Evolutionary conservation across 53 echinoderm and acorn worm genomes (phyloP).

Genomic region (Echinarachnius parma): DNA sequence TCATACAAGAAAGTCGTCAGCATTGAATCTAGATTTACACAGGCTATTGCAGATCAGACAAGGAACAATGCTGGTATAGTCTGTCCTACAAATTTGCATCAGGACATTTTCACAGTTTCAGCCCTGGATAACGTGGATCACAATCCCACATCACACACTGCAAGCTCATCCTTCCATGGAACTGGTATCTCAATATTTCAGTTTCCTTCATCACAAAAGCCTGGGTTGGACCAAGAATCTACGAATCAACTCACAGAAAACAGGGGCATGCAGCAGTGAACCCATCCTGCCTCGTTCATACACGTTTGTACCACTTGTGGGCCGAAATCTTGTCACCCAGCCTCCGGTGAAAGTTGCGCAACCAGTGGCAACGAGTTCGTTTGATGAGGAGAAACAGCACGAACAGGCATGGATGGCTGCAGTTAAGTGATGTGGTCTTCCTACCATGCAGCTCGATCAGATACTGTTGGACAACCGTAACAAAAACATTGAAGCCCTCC

Average conservation of each 20-base stretch:
- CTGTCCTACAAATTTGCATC: too few relatives aligned
- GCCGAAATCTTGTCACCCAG: conserved; percentile 9
- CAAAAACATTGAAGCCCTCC: too few relatives aligned
- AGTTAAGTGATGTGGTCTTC: too few relatives aligned
- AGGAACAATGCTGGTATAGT: too few relatives aligned
- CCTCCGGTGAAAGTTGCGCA: conserved; percentile 9
- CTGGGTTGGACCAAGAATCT: conserved; percentile 9
- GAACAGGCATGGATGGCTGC: conserved; percentile 8
- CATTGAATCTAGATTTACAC: too few relatives aligned
- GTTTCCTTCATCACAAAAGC: conserved; percentile 4
- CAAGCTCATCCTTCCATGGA: background rate
- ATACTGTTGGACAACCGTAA: too few relatives aligned
- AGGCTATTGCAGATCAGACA: too few relatives aligned
- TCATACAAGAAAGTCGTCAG: too few relatives aligned
- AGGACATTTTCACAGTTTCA: conserved; percentile 7
- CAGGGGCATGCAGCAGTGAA: conserved; percentile 11
- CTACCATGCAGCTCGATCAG: too few relatives aligned
- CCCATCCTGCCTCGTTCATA: conserved; percentile 3
- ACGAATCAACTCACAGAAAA: conserved; percentile 6
- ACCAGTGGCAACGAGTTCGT: background rate
- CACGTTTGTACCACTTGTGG: conserved; percentile 1
- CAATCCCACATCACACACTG: background rate
- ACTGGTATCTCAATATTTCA: background rate
- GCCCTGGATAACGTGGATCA: conserved; percentile 9
- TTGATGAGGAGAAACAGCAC: conserved; percentile 12